These are phyloP conservation scores for Penaeus monodon DNA, from an alignment of 2,888 invertebrate genomes.

Conservation along the genomic window DNA sequence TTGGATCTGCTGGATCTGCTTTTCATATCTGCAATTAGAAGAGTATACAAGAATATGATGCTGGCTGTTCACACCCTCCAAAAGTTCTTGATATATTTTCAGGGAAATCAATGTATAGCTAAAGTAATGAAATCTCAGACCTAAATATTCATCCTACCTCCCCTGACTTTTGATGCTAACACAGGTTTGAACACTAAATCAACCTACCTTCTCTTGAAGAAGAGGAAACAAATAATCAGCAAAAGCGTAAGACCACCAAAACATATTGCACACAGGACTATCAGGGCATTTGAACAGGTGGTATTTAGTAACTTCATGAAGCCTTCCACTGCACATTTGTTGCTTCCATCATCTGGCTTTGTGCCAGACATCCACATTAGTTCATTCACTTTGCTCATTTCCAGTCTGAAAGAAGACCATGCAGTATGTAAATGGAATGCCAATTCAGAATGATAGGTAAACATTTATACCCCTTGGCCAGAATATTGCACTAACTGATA, in stretches of 20 bases:
- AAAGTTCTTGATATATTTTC: background rate
- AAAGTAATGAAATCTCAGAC: too few relatives aligned
- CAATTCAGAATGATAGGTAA: background rate
- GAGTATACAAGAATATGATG: background rate
- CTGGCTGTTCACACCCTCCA: background rate
- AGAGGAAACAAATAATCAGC: conserved; percentile 75
- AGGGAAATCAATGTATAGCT: too few relatives aligned
- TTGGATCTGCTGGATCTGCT: conserved; percentile 57
- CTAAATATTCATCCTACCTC: too few relatives aligned
- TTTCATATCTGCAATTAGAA: conserved; percentile 47
- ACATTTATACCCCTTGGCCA: too few relatives aligned
- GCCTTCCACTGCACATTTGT: conserved; percentile 78
- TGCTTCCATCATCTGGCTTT: conserved; percentile 79
- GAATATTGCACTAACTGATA: too few relatives aligned
- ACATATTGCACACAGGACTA: conserved; percentile 75
- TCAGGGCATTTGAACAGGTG: conserved; percentile 81
- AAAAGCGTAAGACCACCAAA: conserved; percentile 73
- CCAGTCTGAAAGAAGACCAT: conserved; percentile 11
- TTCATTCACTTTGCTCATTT: conserved; percentile 8
- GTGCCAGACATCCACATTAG: conserved; percentile 76
- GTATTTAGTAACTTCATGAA: conserved; percentile 79
- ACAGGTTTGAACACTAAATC: too few relatives aligned
- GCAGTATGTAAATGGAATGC: background rate
- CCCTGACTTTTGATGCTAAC: too few relatives aligned
- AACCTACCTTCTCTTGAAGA: conserved; percentile 70